Evolutionary conservation across 2,113 vertebrate species (phyloP).

Genomic region (Mesembrinibis cayennensis): DNA sequence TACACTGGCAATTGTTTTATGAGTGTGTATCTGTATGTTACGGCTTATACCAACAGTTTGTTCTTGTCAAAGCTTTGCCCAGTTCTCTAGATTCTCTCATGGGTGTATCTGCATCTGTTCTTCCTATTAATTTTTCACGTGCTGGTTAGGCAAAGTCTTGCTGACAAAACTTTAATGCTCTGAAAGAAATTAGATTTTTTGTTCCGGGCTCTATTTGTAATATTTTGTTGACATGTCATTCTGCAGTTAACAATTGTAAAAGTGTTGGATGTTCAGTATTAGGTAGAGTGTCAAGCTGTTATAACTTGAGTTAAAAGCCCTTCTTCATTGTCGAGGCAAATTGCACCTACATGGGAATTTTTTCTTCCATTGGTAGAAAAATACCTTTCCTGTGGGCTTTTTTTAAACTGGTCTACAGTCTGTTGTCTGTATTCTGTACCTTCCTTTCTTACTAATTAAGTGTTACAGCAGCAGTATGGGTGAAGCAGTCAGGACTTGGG

Average conservation of each 20-base stretch:
- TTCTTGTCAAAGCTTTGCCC: neutral
- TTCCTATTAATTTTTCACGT: neutral
- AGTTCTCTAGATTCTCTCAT: neutral
- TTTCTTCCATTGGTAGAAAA: neutral
- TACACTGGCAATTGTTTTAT: neutral
- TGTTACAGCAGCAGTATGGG: neutral
- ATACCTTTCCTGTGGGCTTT: neutral
- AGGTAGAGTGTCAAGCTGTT: neutral
- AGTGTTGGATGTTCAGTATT: neutral
- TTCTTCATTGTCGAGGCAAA: neutral
- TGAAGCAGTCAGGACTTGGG: neutral
- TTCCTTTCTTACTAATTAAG: neutral
- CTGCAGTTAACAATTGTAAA: neutral
- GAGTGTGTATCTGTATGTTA: neutral
- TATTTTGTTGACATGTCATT: neutral
- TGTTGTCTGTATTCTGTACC: neutral
- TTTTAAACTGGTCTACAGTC: neutral
- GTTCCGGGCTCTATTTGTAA: neutral
- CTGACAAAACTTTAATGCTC: neutral
- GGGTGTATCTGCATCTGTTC: fast-evolving
- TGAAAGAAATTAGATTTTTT: neutral
- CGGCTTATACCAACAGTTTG: neutral
- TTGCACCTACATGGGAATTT: neutral
- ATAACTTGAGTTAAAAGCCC: neutral
- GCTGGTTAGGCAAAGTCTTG: neutral